A percentile compares a stretch with the other conserved stretches of the same genome.
Evolutionary conservation across 2,888 invertebrate genomes (phyloP).

Genomic region (Philereme vetulata): DNA sequence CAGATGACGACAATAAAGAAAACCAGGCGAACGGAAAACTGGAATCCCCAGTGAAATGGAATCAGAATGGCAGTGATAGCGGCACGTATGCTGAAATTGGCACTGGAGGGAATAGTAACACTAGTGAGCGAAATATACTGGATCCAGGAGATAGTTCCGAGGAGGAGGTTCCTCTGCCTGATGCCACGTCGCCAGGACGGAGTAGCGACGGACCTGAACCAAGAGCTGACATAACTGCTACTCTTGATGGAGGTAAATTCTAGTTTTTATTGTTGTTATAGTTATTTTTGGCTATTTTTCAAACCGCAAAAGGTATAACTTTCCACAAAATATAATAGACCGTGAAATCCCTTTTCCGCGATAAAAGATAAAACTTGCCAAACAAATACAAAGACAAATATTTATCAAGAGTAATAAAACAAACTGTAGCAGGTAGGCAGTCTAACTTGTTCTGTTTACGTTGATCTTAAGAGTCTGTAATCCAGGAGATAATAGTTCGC

Average conservation of each 20-base stretch:
- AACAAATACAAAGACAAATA: slow-evolving; percentile 26
- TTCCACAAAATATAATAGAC: slow-evolving; percentile 6
- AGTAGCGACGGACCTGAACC: slow-evolving; percentile 80
- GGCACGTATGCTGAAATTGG: slow-evolving; percentile 81
- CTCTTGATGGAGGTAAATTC: slow-evolving; percentile 68
- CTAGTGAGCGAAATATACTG: slow-evolving; percentile 74
- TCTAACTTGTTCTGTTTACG: slow-evolving; percentile 50
- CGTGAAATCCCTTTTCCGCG: slow-evolving; percentile 10
- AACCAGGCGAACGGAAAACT: slow-evolving; percentile 78
- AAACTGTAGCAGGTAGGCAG: slow-evolving; percentile 45
- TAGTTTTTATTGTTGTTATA: background rate
- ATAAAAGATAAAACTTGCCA: slow-evolving; percentile 20
- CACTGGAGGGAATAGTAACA: slow-evolving; percentile 70
- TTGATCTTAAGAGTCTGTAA: slow-evolving; percentile 64
- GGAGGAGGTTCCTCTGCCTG: slow-evolving; percentile 75
- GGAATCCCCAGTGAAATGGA: slow-evolving; percentile 77
- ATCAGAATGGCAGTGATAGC: slow-evolving; percentile 78
- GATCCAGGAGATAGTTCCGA: slow-evolving; percentile 80
- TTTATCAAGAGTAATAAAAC: slow-evolving; percentile 38
- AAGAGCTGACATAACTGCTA: slow-evolving; percentile 75
- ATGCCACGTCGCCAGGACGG: slow-evolving; percentile 76
- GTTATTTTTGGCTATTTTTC: background rate
- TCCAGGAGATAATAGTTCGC: slow-evolving; percentile 72
- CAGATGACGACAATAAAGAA: slow-evolving; percentile 80
- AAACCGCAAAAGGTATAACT: slow-evolving; percentile 2